A percentile compares a stretch with the other conserved stretches of the same genome.
Conservation (phyloP, 2,797 vertebrate genomes). For the Gymnothorax reevesii region DNA sequence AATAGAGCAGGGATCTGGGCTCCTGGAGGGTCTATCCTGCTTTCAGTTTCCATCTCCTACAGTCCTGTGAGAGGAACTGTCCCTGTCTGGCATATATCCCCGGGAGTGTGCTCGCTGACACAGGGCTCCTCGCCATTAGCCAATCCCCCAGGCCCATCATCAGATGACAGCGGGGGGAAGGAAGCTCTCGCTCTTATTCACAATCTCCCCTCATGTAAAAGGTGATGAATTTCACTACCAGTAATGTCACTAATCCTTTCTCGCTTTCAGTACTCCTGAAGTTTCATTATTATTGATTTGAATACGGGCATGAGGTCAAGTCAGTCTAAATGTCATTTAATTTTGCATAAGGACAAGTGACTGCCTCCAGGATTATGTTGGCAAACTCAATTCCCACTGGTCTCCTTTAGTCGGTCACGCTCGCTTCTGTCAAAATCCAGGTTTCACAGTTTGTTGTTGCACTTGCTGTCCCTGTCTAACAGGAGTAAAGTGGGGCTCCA, state of each 20-base stretch:
- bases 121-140: background rate
- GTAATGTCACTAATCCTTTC: background rate
- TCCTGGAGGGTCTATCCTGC: slow-evolving; percentile 11
- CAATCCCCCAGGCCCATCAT: background rate
- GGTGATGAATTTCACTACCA: background rate
- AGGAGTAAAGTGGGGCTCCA: background rate
- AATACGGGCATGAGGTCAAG: background rate
- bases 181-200: background rate
- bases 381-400: background rate
- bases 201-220: background rate
- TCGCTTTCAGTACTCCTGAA: background rate
- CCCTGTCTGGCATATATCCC: background rate
- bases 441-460: background rate
- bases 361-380: background rate
- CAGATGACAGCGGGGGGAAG: background rate
- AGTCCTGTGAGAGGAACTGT: slow-evolving; percentile 11
- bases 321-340: background rate
- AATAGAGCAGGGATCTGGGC: slow-evolving; percentile 22
- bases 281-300: background rate
- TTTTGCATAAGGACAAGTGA: background rate
- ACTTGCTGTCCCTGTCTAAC: background rate
- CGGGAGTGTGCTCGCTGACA: background rate
- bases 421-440: background rate
- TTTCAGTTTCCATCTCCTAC: background rate
- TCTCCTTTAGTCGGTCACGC: background rate